Evolutionary conservation across 2,888 invertebrate genomes (phyloP).

Genomic region (Chrysomela aeneicollis): DNA sequence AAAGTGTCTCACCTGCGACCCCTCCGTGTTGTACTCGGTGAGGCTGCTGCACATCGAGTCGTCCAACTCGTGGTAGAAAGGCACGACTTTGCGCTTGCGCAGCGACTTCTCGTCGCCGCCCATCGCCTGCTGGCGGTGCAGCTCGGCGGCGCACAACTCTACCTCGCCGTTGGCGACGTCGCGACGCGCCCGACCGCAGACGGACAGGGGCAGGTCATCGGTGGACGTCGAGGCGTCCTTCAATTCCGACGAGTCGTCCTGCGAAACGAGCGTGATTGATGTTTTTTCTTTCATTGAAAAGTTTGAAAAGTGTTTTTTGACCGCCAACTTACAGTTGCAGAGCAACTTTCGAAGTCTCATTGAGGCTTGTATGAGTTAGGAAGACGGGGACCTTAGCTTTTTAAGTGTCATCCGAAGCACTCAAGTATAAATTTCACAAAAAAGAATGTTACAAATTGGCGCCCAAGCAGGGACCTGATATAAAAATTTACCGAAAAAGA

Average conservation of each 20-base stretch:
- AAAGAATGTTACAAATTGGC: no score
- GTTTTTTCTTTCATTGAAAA: not conserved
- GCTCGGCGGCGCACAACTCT: conserved; percentile 51
- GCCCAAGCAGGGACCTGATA: no score
- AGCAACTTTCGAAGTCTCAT: no score
- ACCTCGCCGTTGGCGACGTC: conserved; percentile 51
- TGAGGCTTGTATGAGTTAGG: no score
- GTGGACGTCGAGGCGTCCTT: conserved; percentile 50
- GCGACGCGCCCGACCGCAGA: no score
- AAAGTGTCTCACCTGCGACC: conserved; percentile 46
- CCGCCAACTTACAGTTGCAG: no score
- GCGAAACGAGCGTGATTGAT: conserved; percentile 1
- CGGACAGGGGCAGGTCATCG: conserved; percentile 50
- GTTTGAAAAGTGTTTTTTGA: no score
- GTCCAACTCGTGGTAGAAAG: conserved; percentile 54
- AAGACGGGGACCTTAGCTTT: no score
- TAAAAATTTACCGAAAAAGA: no score
- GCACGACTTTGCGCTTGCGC: conserved; percentile 48
- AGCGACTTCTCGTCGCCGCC: conserved; percentile 44
- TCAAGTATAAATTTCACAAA: no score
- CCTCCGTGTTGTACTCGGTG: conserved; percentile 53
- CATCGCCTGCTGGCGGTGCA: no score
- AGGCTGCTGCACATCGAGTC: conserved; percentile 55
- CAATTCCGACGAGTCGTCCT: conserved; percentile 43
- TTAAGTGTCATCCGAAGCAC: no score